These are phyloP conservation scores for Chunga burmeisteri DNA, from an alignment of 2,113 vertebrate genomes.

Conservation along the genomic window DNA sequence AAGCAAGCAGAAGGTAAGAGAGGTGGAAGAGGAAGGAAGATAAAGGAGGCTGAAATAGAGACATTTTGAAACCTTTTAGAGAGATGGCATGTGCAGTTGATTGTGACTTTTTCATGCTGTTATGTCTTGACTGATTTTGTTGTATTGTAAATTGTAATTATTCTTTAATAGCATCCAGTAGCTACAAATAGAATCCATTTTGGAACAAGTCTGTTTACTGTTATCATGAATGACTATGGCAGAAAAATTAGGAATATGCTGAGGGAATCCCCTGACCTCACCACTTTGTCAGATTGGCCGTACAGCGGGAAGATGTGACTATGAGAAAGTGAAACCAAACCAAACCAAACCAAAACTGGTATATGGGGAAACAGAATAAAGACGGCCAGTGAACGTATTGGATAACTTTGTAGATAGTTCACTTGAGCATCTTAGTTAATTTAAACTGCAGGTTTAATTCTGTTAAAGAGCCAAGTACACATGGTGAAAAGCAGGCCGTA, in stretches of 20 bases:
- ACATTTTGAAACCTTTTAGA: not conserved
- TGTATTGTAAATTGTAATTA: not conserved
- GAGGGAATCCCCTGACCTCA: not conserved
- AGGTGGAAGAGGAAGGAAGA: not conserved
- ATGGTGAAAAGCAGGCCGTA: not conserved
- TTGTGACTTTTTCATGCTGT: not conserved
- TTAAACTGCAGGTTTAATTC: not conserved
- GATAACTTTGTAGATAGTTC: not conserved
- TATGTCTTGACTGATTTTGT: not conserved
- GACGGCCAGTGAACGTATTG: accelerated
- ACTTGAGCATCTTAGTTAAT: not conserved
- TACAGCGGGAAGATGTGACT: accelerated
- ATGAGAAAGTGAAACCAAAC: not conserved
- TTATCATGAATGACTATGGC: not conserved
- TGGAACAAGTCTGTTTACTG: not conserved
- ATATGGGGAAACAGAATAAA: accelerated
- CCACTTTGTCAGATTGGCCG: accelerated
- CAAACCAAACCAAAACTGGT: not conserved
- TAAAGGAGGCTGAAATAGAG: not conserved
- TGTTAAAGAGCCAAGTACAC: not conserved
- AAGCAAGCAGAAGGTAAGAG: not conserved
- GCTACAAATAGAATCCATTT: not conserved
- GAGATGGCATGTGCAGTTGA: accelerated
- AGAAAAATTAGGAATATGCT: not conserved
- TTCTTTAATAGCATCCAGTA: not conserved